These are phyloP conservation scores for Cylas formicarius DNA, from an alignment of 1,140 invertebrate genomes.

Conservation along the genomic window DNA sequence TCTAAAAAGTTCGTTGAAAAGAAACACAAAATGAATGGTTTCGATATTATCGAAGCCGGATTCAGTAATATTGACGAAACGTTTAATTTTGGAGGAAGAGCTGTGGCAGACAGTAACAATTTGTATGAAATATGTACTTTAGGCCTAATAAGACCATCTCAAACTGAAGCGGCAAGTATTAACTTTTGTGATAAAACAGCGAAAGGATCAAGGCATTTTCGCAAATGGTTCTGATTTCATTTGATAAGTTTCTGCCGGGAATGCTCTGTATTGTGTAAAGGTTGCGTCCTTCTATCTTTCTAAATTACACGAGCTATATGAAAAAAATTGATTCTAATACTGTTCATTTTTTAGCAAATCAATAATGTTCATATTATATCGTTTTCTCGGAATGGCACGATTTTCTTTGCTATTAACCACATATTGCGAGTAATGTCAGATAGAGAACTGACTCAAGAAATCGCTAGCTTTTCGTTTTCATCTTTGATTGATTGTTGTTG, in stretches of 20 bases:
- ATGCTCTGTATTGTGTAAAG: too few species aligned
- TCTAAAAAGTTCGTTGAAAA: slow-evolving; percentile 1
- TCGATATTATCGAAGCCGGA: slow-evolving; percentile 28
- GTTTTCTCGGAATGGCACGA: slow-evolving; percentile 5
- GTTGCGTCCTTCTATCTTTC: too few species aligned
- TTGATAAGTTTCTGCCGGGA: too few species aligned
- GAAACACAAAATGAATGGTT: slow-evolving; percentile 23
- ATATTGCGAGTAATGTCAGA: slow-evolving; percentile 10
- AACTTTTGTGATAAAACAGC: neutral
- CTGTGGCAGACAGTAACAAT: slow-evolving; percentile 19
- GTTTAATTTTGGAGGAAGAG: slow-evolving; percentile 30
- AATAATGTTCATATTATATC: slow-evolving; percentile 1
- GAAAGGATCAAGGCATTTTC: too few species aligned
- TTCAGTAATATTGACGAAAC: slow-evolving; percentile 31
- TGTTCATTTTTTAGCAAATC: neutral
- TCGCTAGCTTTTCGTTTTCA: too few species aligned
- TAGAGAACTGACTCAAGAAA: slow-evolving; percentile 12
- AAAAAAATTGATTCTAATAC: too few species aligned
- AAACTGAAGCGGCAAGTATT: slow-evolving; percentile 17
- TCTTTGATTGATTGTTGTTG: slow-evolving; percentile 3
- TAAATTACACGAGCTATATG: too few species aligned
- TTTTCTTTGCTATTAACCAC: slow-evolving; percentile 12
- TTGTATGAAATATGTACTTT: slow-evolving; percentile 31
- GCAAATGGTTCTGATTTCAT: too few species aligned
- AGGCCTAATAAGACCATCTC: slow-evolving; percentile 25